Evolutionary conservation across 2,888 invertebrate genomes (phyloP), one percentile per base, ranked within the genome.

Genomic region (Acleris laterana): DNA sequence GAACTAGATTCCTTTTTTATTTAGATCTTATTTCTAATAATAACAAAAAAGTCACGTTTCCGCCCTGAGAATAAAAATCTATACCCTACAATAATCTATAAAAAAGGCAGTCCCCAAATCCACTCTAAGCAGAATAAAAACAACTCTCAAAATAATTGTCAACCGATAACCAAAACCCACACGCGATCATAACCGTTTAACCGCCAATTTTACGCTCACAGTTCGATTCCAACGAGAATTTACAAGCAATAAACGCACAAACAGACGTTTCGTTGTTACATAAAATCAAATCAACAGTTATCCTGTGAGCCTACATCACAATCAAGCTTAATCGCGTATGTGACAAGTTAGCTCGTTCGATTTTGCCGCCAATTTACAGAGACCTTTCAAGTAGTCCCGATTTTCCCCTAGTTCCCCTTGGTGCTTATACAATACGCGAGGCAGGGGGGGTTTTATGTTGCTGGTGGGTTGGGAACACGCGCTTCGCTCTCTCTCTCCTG

Each of bases 271-370:
- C 83, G 90, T 87, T 85, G 87, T 87, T 80, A 88, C 92, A 93
- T 93, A 93, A 93, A 93, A 93, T 92, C 92, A 91, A 93, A 93
- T 93, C 91, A 93, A 90, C 92, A 91, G 91, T 91, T 93, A 93
- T 92, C 92, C 92, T 79, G 87, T 81, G 85, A 83, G 91, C 90
- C 91, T 92, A 92, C 89, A 90, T 93, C 91, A 92, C 92, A 91
- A 93, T 93, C 90, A 90, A 85, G 87, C 84, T 90, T 90, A 91
- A 91, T 91, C 91, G 92, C 86, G 87, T 88, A 87, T 90, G 90
- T 92, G 92, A 93, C 92, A 93, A 92, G 90, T 90, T 90, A 83
- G 84, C 88, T 88, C 73, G 83, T 85, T 82, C 79, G 70, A 75
- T 74, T 76, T 74, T 63, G 69, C 74, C 71, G 67, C 81, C 77